These are phyloP conservation scores for Trichacis sp. DNA, from an alignment of 2,888 invertebrate species.

Conservation along the genomic window DNA sequence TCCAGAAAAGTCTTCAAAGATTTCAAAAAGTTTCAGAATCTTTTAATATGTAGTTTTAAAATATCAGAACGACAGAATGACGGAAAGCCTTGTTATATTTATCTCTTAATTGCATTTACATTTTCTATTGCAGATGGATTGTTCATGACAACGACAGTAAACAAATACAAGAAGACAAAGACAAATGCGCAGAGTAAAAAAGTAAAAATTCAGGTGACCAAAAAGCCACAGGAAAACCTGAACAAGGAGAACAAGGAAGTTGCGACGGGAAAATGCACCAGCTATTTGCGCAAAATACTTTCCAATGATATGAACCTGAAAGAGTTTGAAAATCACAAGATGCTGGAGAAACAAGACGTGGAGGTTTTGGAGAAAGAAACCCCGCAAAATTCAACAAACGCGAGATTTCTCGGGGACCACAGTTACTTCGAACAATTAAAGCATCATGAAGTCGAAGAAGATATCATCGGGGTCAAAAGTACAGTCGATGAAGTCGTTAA, in stretches of 20 bases:
- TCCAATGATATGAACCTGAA: slow-evolving; percentile 56
- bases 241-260: slow-evolving; percentile 63
- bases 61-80: too few relatives aligned
- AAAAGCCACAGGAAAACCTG: slow-evolving; percentile 58
- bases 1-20: too few relatives aligned
- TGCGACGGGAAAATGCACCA: slow-evolving; percentile 57
- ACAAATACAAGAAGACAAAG: slow-evolving; percentile 52
- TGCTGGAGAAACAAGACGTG: slow-evolving; percentile 43
- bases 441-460: too few relatives aligned
- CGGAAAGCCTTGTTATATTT: too few relatives aligned
- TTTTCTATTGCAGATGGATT: slow-evolving; percentile 47
- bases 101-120: not conserved
- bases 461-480: slow-evolving; percentile 41
- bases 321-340: slow-evolving; percentile 55
- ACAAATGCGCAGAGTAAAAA: slow-evolving; percentile 53
- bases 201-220: slow-evolving; percentile 48
- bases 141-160: slow-evolving; percentile 53
- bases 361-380: slow-evolving; percentile 44
- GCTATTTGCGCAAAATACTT: slow-evolving; percentile 60
- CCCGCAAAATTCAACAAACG: slow-evolving; percentile 36
- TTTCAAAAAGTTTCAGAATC: too few relatives aligned
- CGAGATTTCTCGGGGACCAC: slow-evolving; percentile 60
- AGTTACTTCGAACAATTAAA: slow-evolving; percentile 61
- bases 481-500: slow-evolving; percentile 43
- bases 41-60: too few relatives aligned